Base-by-base conservation (phyloP, 2,888 invertebrate species). In the Chaitophorus viminalis region DNA sequence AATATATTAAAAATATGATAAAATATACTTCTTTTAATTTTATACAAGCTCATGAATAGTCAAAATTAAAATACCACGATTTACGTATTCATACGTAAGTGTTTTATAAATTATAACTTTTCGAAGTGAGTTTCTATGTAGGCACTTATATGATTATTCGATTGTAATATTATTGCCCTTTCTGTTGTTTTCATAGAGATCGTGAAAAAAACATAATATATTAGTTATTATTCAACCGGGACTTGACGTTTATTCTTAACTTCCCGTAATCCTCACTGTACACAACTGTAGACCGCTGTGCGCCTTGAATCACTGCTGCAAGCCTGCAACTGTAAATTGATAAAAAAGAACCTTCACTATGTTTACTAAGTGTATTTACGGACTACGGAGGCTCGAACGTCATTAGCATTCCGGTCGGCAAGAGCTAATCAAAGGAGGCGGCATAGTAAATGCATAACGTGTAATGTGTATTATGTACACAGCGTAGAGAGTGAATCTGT, bases 371-470 rank as follows among this genome's bases (percentile, higher is more conserved):
- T 72, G 72, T 33, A 14, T 5, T 6, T 8, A 29, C 33, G 31
- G 78, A 60, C 6, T 8, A 29, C 33, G 31, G 78, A 60, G 78
- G 21, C 54, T 14, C 78, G 33, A 78, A 78, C 39, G 54, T 18
- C 17, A 82, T 85, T 85, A 85, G 85, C 85, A 85, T 85, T 85
- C 85, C 33, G 77, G 77, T 85, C 76, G 65, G 85, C 65, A 60
- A 76, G 76, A 76, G 65, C 65, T 76, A 76, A 84, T 85, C 85
- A 85, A 85, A 85, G 85, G 77, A 85, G 18, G 74, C n/a, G 36
- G 83, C 83, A n/a, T 74, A 68, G 29, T 70, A 54, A n/a, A n/a
- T 70, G 21, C 70, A 33, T 68, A 70, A 31, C 46, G 82, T 31
- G 52, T 29, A 81, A 68, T 65, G 36, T 60, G 25, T 60, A n/a